These are phyloP conservation scores for Sericinus montela DNA, from an alignment of 2,888 invertebrate species.

Conservation along the genomic window DNA sequence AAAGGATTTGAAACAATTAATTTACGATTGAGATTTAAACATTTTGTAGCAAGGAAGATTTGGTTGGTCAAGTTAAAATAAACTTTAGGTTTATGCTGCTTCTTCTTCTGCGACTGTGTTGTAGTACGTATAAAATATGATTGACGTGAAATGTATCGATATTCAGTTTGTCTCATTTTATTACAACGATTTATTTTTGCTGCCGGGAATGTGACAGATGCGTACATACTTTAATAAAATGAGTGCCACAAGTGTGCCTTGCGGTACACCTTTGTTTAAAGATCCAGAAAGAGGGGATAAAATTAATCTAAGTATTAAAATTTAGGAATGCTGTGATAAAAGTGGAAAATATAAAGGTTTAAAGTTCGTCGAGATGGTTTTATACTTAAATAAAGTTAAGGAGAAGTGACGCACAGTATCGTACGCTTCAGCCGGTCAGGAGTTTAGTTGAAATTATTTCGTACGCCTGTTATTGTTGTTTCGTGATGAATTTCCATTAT, in stretches of 20 bases:
- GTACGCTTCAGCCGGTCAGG: slow-evolving; percentile 47
- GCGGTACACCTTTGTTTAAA: slow-evolving; percentile 41
- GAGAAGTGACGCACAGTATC: slow-evolving; percentile 37
- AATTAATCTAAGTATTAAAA: slow-evolving; percentile 37
- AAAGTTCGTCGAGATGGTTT: slow-evolving; percentile 31
- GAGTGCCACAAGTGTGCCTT: slow-evolving; percentile 64
- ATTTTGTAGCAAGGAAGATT: slow-evolving; percentile 2
- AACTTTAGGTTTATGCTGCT: slow-evolving; percentile 11
- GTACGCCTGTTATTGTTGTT: slow-evolving; percentile 32
- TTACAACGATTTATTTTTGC: neutral
- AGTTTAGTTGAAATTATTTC: slow-evolving; percentile 28
- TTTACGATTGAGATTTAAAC: neutral
- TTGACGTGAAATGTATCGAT: neutral
- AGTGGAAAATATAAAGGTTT: slow-evolving; percentile 35
- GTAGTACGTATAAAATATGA: slow-evolving; percentile 4
- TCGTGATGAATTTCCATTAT: slow-evolving; percentile 58
- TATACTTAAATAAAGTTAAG: slow-evolving; percentile 34
- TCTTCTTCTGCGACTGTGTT: slow-evolving; percentile 15
- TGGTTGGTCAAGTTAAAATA: slow-evolving; percentile 10
- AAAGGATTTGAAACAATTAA: slow-evolving; percentile 12
- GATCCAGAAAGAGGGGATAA: slow-evolving; percentile 32
- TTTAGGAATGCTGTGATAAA: slow-evolving; percentile 64
- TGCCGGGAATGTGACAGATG: slow-evolving; percentile 4
- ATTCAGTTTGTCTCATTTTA: slow-evolving; percentile 4
- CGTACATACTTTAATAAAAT: slow-evolving; percentile 30